These are phyloP conservation scores for Chrysotoxum bicinctum DNA, from an alignment of 2,888 invertebrate species.

Conservation along the genomic window DNA sequence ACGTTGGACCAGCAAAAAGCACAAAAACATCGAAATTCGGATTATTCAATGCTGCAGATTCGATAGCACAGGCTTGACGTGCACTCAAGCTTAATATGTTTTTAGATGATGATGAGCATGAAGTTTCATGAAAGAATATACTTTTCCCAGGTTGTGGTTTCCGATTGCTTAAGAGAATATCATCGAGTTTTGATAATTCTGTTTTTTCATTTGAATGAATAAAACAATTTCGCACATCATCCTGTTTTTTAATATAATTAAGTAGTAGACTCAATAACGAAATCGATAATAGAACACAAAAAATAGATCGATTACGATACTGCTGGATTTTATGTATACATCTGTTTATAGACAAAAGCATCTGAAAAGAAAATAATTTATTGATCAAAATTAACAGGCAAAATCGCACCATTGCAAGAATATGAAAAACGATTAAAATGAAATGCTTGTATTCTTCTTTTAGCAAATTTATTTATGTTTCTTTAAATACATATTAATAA, in stretches of 20 bases:
- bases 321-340: conserved; percentile 64
- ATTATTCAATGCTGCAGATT: conserved; percentile 80
- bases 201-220: conserved; percentile 67
- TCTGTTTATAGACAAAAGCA: conserved; percentile 46
- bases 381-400: background rate
- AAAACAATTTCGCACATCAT: conserved; percentile 76
- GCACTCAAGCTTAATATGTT: conserved; percentile 75
- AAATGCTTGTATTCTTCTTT: too few relatives aligned
- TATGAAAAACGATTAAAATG: too few relatives aligned
- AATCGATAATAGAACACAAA: conserved; percentile 74
- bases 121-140: conserved; percentile 81
- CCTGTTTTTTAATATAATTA: conserved; percentile 24
- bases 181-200: conserved; percentile 74
- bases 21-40: conserved; percentile 79
- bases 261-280: conserved; percentile 73
- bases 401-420: too few relatives aligned
- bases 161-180: conserved; percentile 76
- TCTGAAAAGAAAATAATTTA: conserved; percentile 47
- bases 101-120: conserved; percentile 74
- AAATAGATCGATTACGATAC: conserved; percentile 75
- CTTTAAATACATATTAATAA: too few relatives aligned
- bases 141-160: conserved; percentile 77
- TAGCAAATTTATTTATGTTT: too few relatives aligned
- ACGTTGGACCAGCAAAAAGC: conserved; percentile 78
- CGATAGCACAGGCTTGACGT: conserved; percentile 81